Percentiles rank a stretch among this genome's conserved stretches.
phyloP scores from a whole-genome alignment of 2,797 vertebrate species.

The Adelosebastes latens region DNA sequence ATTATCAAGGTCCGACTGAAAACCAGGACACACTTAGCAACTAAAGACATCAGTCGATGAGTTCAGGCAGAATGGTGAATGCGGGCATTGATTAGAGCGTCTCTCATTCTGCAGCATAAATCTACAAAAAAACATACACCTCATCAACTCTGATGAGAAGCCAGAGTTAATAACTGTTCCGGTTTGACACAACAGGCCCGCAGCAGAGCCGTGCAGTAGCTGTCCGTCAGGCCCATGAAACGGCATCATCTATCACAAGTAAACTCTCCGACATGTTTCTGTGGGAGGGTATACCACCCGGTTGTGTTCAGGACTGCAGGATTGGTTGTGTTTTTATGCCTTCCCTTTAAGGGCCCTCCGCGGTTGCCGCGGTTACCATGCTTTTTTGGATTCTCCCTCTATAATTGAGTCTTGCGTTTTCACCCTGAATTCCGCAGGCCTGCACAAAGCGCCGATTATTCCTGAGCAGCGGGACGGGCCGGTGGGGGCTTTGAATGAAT shows the following conservation, averaged over 20 bases:
- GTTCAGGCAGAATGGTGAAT: background rate
- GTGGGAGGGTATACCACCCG: background rate
- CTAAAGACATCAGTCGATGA: conserved; percentile 3
- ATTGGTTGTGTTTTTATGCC: conserved; percentile 49
- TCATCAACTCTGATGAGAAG: background rate
- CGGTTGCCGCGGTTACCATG: conserved; percentile 77
- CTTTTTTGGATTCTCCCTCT: conserved; percentile 78
- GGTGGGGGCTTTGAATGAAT: conserved; percentile 60
- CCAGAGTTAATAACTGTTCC: background rate
- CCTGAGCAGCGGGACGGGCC: conserved; percentile 54
- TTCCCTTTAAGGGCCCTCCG: conserved; percentile 66
- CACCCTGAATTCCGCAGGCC: conserved; percentile 77
- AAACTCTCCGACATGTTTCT: background rate
- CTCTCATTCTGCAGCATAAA: background rate
- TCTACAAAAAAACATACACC: background rate
- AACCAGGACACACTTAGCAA: background rate
- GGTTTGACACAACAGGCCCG: background rate
- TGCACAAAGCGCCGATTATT: conserved; percentile 87
- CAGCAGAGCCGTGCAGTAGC: background rate
- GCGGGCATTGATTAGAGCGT: background rate
- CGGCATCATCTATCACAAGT: background rate
- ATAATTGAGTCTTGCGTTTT: conserved; percentile 77
- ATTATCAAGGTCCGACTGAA: conserved; percentile 4
- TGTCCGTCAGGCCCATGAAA: background rate
- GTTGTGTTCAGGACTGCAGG: background rate